Evolutionary conservation across 2,113 vertebrate genomes (phyloP), one percentile per base, ranked within the genome.

Genomic region (Tragelaphus strepsiceros): DNA sequence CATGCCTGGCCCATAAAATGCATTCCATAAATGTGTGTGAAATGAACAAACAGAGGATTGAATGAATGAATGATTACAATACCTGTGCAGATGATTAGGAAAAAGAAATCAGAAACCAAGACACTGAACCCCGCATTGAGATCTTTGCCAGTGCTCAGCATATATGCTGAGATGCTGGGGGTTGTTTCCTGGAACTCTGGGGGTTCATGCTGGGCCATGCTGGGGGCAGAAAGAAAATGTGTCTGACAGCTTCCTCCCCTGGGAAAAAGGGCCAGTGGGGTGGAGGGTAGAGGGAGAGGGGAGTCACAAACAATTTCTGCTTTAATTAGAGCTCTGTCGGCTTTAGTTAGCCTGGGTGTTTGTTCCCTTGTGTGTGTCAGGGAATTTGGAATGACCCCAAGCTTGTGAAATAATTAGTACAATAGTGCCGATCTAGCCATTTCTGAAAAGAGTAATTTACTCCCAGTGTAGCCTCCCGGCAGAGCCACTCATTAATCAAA

Each of bases 331-430:
- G 98, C 97, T 96, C 97, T 96, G 98, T 98, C 96, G 74, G 97
- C 97, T 98, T 97, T 96, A 92, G 98, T 98, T 98, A 98, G 98
- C 96, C 98, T 77, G 96, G 98, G 96, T 98, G 96, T 98, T 98
- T 98, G 95, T 97, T 98, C 98, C 98, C 98, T 82, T 92, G 97
- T 95, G 98, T 97, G 98, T 97, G 98, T 98, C 98, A 98, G 98
- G 98, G 98, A 98, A 98, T 98, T 98, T 98, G 99, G 98, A 99
- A 98, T 7, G 88, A 98, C 98, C 98, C 98, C 84, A 96, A 98
- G 99, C 98, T 98, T 98, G 98, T 99, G 99, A 99, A 99, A 99
- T 99, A 99, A 99, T 99, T 99, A 99, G 99, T 98, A 98, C 98
- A 99, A 99, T 99, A 99, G 99, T 99, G 99, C 99, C 99, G 98